Evolutionary conservation across 2,888 invertebrate genomes (phyloP).

Genomic region (Lissonota sp.): DNA sequence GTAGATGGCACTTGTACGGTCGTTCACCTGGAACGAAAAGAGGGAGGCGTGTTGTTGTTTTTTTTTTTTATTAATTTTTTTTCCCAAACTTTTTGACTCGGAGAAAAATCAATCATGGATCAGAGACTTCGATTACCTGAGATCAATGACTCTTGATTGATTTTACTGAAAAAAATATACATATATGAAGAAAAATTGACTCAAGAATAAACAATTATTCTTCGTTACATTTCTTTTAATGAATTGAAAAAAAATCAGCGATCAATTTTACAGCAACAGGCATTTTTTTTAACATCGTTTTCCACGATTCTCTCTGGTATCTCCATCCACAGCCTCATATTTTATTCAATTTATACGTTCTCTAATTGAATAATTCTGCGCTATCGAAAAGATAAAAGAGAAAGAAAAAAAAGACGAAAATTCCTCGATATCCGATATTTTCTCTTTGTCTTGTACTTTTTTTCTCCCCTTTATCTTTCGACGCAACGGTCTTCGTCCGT

Average conservation of each 20-base stretch:
- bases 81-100: too few species aligned
- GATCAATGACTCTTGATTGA: background rate
- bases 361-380: conserved; percentile 75
- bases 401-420: conserved; percentile 33
- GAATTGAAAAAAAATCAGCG: background rate
- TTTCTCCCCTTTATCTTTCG: conserved; percentile 68
- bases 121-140: too few species aligned
- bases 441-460: background rate
- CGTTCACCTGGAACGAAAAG: conserved; percentile 91
- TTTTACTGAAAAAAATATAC: background rate
- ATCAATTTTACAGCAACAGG: conserved; percentile 34
- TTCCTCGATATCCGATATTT: conserved; percentile 47
- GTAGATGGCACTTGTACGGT: conserved; percentile 98
- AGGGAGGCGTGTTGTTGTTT: background rate
- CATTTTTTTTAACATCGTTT: conserved; percentile 4
- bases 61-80: too few species aligned
- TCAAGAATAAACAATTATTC: background rate
- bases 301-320: conserved; percentile 1
- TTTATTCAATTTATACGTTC: conserved; percentile 79
- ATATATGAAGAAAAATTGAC: background rate
- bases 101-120: background rate
- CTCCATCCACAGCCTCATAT: conserved; percentile 74
- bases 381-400: conserved; percentile 53
- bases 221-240: background rate
- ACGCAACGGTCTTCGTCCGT: conserved; percentile 20